Evolutionary conservation across 2,113 vertebrate species (phyloP).

Genomic region (Peucedramus taeniatus): DNA sequence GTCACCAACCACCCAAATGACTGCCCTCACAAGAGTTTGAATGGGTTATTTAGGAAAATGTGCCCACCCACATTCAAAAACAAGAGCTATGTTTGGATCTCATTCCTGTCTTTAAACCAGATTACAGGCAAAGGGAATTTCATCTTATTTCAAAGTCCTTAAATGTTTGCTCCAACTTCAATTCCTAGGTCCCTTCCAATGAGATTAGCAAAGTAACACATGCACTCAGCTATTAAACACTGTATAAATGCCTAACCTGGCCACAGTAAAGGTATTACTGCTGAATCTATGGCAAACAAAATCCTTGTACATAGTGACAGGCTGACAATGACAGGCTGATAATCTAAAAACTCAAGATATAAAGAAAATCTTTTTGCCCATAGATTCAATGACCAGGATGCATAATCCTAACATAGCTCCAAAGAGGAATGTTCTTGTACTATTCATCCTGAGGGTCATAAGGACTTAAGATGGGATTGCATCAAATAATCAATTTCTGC

Average conservation of each 20-base stretch:
- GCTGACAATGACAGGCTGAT: not conserved
- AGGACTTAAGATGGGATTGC: not conserved
- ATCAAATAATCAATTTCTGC: not conserved
- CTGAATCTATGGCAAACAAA: not conserved
- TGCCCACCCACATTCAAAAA: not conserved
- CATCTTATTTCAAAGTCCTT: not conserved
- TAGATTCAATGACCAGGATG: not conserved
- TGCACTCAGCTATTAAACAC: not conserved
- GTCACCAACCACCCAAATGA: not conserved
- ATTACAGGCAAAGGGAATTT: not conserved
- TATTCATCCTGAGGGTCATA: not conserved
- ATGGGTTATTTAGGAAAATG: not conserved
- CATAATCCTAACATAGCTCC: not conserved
- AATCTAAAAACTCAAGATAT: not conserved
- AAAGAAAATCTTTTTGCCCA: not conserved
- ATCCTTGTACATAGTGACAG: not conserved
- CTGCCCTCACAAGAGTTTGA: not conserved
- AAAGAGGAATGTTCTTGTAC: not conserved
- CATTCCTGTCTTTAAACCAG: not conserved
- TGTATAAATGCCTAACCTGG: not conserved
- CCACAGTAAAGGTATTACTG: not conserved
- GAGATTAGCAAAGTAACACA: not conserved
- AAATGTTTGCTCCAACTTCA: not conserved
- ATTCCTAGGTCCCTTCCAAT: not conserved
- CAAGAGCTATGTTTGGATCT: constrained; percentile 6